Evolutionary conservation across 2,888 invertebrate species (phyloP), one percentile per base, ranked within the genome.

Genomic region (Xanthorhoe designata): DNA sequence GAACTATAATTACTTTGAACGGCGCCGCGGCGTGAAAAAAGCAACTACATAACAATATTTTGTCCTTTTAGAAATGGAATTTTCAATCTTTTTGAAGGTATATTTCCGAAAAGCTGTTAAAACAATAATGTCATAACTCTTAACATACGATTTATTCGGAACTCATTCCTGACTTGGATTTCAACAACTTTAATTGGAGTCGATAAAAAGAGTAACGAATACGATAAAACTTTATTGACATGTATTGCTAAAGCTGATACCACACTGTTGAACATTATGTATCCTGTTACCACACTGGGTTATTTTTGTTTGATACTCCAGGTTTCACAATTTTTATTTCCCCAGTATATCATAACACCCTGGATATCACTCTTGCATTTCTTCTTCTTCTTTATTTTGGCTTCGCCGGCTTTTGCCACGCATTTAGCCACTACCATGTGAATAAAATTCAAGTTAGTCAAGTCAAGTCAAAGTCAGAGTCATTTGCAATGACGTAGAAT

Each of bases 131-230:
- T 29, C 60, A 52, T 53, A 10, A 49, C 49, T 47, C 45, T 32
- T 24, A 15, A 49, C 47, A 18, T 15, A 54, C n/a, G 47, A 64
- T 53, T 53, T 58, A 47, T 24, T 19, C 8, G 52, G 51, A 64
- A 58, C 53, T 53, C 47, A 51, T 47, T 54, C 58, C 52, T 35
- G 45, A 58, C 35, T 38, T n/a, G 47, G 52, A 32, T 52, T 57
- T 61, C 55, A 38, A 52, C 47, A 64, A 53, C 54, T 55, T 60
- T 60, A 60, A 64, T 64, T 60, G 60, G 42, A 55, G 49, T 50
- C 54, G 35, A 57, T 57, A 57, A 60, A 61, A 64, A 38, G 17
- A 19, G 49, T 53, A 47, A 45, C 9, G 52, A 58, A 47, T 29
- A 38, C 29, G 18, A 60, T 60, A 60, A 64, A 64, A 51, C n/a